These are phyloP conservation scores for Pocillopora meandrina DNA, from an alignment of 92 coral and sea anemone genomes.

Conservation along the genomic window DNA sequence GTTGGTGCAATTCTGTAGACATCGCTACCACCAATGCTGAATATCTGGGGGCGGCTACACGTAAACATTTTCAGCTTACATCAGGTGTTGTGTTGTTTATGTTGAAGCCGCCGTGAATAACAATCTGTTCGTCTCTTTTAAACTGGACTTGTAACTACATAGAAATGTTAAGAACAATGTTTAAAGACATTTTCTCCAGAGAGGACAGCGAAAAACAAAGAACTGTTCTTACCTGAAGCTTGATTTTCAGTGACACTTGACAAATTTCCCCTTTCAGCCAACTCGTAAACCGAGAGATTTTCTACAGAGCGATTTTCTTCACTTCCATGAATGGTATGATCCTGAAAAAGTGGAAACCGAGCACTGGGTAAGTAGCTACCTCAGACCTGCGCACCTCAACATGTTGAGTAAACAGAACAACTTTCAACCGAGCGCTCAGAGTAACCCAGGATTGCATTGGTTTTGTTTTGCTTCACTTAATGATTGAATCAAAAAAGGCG, in stretches of 20 bases:
- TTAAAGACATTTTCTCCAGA: not conserved
- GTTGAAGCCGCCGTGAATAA: not conserved
- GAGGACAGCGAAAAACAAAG: not conserved
- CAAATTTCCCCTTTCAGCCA: conserved; percentile 23
- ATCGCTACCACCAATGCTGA: not conserved
- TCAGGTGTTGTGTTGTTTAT: not conserved
- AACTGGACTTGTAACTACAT: conserved; percentile 21
- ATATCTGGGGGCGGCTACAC: conserved; percentile 9
- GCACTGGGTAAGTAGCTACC: not conserved
- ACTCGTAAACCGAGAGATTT: conserved; percentile 19
- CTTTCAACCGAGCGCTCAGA: no score
- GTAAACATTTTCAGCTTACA: not conserved
- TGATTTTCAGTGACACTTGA: conserved; percentile 1
- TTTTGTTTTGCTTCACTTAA: no score
- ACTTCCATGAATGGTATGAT: conserved; percentile 21
- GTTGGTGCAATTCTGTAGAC: not conserved
- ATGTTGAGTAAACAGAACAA: not conserved
- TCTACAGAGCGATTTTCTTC: conserved; percentile 18
- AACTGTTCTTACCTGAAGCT: conserved; percentile 9
- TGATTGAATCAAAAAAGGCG: no score
- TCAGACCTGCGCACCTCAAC: no score
- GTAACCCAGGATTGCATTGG: no score
- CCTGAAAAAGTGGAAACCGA: not conserved
- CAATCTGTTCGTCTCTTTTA: conserved; percentile 23
- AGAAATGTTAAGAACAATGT: no score